phyloP scores from a whole-genome alignment of 2,113 vertebrate species.

The Progne subis region DNA sequence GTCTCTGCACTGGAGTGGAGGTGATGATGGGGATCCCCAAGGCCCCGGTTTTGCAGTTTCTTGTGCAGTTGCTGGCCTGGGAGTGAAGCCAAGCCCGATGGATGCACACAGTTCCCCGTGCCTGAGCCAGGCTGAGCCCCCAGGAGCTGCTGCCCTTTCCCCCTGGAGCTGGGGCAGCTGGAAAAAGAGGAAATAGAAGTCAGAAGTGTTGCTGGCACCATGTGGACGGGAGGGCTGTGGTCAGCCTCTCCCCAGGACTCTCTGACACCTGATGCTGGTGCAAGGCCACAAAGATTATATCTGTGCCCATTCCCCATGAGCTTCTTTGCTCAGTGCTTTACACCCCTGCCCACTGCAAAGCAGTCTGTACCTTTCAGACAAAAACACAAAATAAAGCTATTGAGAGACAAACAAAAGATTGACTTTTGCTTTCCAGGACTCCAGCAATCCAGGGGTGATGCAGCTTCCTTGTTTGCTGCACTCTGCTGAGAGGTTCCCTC shows the following conservation, averaged over 20 bases:
- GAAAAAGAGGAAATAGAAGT: background rate
- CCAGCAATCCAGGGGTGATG: background rate
- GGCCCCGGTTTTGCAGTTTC: background rate
- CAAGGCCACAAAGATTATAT: background rate
- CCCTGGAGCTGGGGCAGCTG: background rate
- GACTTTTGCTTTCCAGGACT: background rate
- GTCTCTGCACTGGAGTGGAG: background rate
- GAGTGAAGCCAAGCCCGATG: background rate
- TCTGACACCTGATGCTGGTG: background rate
- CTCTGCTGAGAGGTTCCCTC: background rate
- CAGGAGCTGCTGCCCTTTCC: background rate
- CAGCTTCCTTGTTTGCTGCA: background rate
- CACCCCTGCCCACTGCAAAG: background rate
- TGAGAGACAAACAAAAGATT: background rate
- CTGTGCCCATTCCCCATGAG: accelerated
- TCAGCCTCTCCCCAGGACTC: background rate
- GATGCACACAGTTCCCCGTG: accelerated
- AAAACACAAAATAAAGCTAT: background rate
- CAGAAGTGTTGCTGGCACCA: background rate
- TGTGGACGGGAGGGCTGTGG: background rate
- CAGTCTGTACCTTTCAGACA: background rate
- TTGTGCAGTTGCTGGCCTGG: background rate
- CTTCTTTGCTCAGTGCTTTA: background rate
- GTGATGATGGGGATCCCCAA: background rate
- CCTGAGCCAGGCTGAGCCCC: accelerated